Evolutionary conservation across 2,888 invertebrate species (phyloP), one percentile per base, ranked within the genome.

Genomic region (Drosophila leonis): DNA sequence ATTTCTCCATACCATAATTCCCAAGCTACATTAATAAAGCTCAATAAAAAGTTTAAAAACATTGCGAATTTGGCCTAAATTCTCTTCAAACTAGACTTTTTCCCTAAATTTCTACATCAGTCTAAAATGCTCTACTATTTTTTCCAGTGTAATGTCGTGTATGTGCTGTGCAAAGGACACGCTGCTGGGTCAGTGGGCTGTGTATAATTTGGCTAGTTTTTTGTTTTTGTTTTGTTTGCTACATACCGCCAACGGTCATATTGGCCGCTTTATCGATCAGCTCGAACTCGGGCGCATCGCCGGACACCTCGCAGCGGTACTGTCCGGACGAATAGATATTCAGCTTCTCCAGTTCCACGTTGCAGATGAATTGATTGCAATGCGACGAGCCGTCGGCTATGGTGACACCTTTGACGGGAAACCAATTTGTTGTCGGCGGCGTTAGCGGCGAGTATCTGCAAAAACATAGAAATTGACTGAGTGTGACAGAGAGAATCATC

Each of bases 281-380:
- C 82, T 94, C 93, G 85, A 95, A 95, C 78, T 94, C 94, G 9
- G 95, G 95, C 31, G 94, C 94, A 91, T 95, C 95, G 70, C 94
- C 94, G 73, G 95, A 95, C 52, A 95, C 94, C 90, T 95, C 95
- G 88, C 95, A 95, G 60, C 94, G 92, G 90, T 95, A 95, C 41
- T 94, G 94, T 18, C 95, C 95, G 31, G 92, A 92, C 59, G 93
- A 93, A 65, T 90, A 84, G 71, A 83, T 82, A 68, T 90, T 92
- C 37, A 93, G 86, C 68, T 92, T 90, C 79, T 92, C 92, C 75
- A 93, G 82, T 77, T 93, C 93, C 64, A 93, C 92, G 75, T 92
- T 92, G 79, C 93, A 93, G 73, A 92, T 92, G 84, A 92, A 92
- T 90, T 93, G 91, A 89, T 93, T 93, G 88, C 93, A 93, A 80